A percentile compares a stretch with the other conserved stretches of the same genome.
Conservation (phyloP, 64 coral and sea anemone species). For the Pocillopora damicornis region DNA sequence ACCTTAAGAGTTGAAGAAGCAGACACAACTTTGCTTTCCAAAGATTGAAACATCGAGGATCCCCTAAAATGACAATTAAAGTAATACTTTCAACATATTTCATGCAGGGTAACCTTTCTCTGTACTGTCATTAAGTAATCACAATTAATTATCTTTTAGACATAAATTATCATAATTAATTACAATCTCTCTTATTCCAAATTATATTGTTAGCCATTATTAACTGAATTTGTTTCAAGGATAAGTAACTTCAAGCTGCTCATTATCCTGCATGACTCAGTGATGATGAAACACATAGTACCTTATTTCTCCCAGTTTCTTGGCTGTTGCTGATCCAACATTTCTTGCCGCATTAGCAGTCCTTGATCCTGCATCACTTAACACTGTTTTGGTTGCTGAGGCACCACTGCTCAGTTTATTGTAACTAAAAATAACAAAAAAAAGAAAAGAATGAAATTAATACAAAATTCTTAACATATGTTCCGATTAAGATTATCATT, state of each 20-base stretch:
- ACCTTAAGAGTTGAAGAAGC: slow-evolving; percentile 89
- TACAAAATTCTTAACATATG: too few species aligned
- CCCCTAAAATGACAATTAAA: slow-evolving; percentile 30
- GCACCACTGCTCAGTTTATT: slow-evolving; percentile 90
- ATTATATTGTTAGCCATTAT: too few species aligned
- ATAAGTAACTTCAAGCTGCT: too few species aligned
- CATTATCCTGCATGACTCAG: too few species aligned
- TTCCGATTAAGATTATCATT: too few species aligned
- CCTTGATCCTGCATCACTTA: slow-evolving; percentile 82
- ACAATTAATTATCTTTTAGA: too few species aligned
- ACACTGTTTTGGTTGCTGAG: slow-evolving; percentile 59
- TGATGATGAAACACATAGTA: not conserved
- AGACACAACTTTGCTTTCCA: slow-evolving; percentile 77
- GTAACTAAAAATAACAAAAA: slow-evolving; percentile 45
- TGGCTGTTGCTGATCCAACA: slow-evolving; percentile 80
- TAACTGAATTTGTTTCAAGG: too few species aligned
- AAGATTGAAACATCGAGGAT: slow-evolving; percentile 77
- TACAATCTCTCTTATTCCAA: too few species aligned
- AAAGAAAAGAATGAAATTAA: too few species aligned
- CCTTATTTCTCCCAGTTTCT: slow-evolving; percentile 95
- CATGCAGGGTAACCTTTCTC: too few species aligned
- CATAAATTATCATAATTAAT: too few species aligned
- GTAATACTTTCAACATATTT: not conserved
- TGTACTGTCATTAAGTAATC: too few species aligned
- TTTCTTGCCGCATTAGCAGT: slow-evolving; percentile 83